phyloP scores from a whole-genome alignment of 2,113 vertebrate species.

The Suncus etruscus region DNA sequence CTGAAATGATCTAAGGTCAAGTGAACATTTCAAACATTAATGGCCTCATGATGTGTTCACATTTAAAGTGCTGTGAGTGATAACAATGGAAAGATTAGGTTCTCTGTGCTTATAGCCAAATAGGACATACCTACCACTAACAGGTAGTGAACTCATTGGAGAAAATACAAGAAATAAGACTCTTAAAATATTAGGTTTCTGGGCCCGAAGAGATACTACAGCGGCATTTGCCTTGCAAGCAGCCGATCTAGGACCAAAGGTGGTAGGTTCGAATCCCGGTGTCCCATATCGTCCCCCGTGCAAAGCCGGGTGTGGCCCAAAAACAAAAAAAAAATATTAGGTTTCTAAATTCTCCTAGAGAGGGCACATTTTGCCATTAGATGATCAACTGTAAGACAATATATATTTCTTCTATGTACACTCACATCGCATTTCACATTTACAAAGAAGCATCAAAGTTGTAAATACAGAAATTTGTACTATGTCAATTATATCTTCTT shows the following conservation, averaged over 20 bases:
- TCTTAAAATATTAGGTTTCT: slow-evolving; percentile 34
- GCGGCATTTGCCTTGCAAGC: too few species aligned
- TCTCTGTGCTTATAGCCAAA: slow-evolving; percentile 13
- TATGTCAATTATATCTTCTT: slow-evolving; percentile 42
- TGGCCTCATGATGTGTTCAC: neutral
- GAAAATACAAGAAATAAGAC: slow-evolving; percentile 36
- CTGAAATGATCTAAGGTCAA: neutral
- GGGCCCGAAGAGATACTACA: too few species aligned
- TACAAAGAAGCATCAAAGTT: neutral
- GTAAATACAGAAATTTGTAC: slow-evolving; percentile 4
- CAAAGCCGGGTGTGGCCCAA: too few species aligned
- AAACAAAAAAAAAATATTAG: slow-evolving; percentile 22
- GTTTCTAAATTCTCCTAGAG: neutral
- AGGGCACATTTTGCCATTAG: slow-evolving; percentile 27
- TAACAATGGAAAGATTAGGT: neutral
- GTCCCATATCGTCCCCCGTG: too few species aligned
- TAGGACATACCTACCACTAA: neutral
- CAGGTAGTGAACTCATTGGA: neutral
- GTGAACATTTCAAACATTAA: slow-evolving; percentile 1
- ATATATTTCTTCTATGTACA: neutral
- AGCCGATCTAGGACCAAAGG: too few species aligned
- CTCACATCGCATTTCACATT: neutral
- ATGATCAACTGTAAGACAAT: neutral
- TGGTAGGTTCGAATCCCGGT: too few species aligned
- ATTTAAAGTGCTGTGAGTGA: neutral